Percentiles rank a stretch among this genome's conserved stretches.
phyloP scores from a whole-genome alignment of 2,888 invertebrate genomes.

The Orgyia antiqua region DNA sequence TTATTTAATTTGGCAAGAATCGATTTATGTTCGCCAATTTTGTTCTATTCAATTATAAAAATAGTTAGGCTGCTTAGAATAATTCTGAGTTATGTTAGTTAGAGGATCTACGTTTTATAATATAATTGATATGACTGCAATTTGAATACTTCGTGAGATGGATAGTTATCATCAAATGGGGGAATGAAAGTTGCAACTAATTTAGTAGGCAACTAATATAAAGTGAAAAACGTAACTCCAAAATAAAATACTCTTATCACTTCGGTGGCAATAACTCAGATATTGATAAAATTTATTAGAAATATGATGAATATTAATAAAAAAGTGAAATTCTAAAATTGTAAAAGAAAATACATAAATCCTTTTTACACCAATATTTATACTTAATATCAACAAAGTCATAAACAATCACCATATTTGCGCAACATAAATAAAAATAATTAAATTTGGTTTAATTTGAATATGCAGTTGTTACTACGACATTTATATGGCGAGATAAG shows the following conservation, averaged over 20 bases:
- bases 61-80: conserved; percentile 18
- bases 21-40: conserved; percentile 23
- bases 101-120: conserved; percentile 4
- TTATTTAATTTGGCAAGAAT: conserved; percentile 26
- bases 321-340: too few species aligned
- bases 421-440: conserved; percentile 41
- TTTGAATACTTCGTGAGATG: conserved; percentile 10
- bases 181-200: conserved; percentile 13
- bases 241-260: conserved; percentile 4
- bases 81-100: conserved; percentile 6
- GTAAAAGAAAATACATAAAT: too few species aligned
- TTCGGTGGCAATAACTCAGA: not conserved
- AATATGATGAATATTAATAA: too few species aligned
- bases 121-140: conserved; percentile 7
- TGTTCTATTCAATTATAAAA: conserved; percentile 16
- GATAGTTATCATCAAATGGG: conserved; percentile 10
- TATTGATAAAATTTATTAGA: too few species aligned
- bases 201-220: not conserved
- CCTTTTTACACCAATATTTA: too few species aligned
- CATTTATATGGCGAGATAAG: conserved; percentile 31
- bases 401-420: too few species aligned
- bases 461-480: conserved; percentile 32
- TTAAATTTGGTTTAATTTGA: conserved; percentile 36
- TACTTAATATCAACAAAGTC: too few species aligned
- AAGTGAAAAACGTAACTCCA: not conserved